Base-by-base conservation (phyloP, 64 coral and sea anemone genomes). In the Exaiptasia diaphana region DNA sequence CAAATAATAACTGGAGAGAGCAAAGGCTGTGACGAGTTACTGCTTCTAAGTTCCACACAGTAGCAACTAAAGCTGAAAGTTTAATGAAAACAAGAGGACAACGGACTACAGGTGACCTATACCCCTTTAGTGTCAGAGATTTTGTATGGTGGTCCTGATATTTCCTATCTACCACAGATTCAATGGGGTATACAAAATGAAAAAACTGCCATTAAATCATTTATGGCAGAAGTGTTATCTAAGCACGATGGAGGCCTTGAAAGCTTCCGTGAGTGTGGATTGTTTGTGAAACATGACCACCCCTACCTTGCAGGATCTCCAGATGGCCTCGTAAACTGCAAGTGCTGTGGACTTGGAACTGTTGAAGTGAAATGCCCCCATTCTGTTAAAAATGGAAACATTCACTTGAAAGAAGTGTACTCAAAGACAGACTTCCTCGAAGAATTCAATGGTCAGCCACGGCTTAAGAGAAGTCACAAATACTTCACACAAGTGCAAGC, bases 31-130 rank as follows among this genome's bases (percentile, higher is more conserved):
- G 80, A 44, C 34, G 80, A 38, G 78, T 91, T 17, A 84, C 80
- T 33, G 80, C 88, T 29, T 83, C 79, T 24, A 85, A 78, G 24
- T 63, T 84, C 67, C 88, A 84, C 34, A 75, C 79, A 33, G 78
- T 90, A n/a, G 17, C 71, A 67, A 61, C 56, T 43, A 90, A 82
- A 82, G 87, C 79, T 7, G 60, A 81, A 64, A 75, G n/a, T 57
- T 68, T 90, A 59, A 50, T 82, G 27, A 67, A 43, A 72, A 90
- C 29, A 49, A 90, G 37, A 53, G 87, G 55, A 37, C 38, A 76
- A 68, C 35, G 35, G 12, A 67, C 59, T 67, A 38, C 55, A 74
- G 71, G 79, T 80, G 71, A 50, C 54, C 39, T 63, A 90, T 58
- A 67, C 76, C 6, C 58, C 68, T 29, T 75, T 64, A 29, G 27